Evolutionary conservation across 2,113 vertebrate genomes (phyloP), one percentile per base, ranked within the genome.

Genomic region (Mustela lutreola): DNA sequence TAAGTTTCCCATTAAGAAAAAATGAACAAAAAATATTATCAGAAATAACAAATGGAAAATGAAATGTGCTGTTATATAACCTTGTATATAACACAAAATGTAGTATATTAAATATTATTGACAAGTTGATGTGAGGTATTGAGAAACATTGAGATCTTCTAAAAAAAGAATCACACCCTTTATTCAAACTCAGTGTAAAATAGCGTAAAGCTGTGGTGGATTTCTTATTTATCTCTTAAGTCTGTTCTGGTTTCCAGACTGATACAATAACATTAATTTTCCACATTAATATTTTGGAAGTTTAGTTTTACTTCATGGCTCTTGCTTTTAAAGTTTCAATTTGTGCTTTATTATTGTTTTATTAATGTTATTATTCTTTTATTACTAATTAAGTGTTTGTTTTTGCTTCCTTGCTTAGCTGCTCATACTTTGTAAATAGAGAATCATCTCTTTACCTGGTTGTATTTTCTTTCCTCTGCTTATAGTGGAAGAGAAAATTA

Each of bases 1-100:
- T 75, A 50, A 31, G 63, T 63, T 84, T 71, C 31, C 24, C 56
- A 65, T 93, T 56, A 85, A 70, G 9, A 95, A 39, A 73, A 93
- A 93, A 36, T 71, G 28, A 93, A 83, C 28, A 67, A 89, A 91
- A 95, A 50, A 65, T 70, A 50, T 92, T 81, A 28, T 24, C 19
- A 82, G 45, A 90, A 80, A 89, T 39, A 89, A 24, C 21, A 70
- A 78, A 62, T 71, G 7, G 31, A 48, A 56, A 71, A 80, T 63
- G 1, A 26, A 82, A 82, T 33, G 1, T 39, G 11, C n/a, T 36
- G 5, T 18, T 75, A 70, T 50, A 31, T 67, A 78, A 71, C 58
- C 6, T 15, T 62, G 4, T n/a, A 70, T 24, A n/a, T 70, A 62
- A 28, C 21, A 67, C 4, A 60, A 83, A 89, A 79, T 48, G 31